Evolutionary conservation across 2,888 invertebrate species (phyloP).

Genomic region (Unio delphinus): DNA sequence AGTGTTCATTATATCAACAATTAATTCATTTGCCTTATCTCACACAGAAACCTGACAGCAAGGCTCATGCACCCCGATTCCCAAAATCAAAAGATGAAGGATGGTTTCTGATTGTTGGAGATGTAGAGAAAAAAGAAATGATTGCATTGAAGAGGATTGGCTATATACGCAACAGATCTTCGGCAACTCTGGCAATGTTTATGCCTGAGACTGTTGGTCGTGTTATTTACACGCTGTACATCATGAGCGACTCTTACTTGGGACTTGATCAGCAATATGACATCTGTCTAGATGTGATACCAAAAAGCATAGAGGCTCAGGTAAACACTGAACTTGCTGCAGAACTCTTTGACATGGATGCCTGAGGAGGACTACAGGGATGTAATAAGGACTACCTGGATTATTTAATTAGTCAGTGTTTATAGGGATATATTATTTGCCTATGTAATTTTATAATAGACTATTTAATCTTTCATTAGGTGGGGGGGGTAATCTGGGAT

Average conservation of each 20-base stretch:
- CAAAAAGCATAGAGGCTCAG: conserved; percentile 61
- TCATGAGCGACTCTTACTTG: conserved; percentile 93
- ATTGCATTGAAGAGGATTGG: conserved; percentile 85
- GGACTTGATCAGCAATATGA: conserved; percentile 93
- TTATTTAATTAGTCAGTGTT: too few relatives aligned
- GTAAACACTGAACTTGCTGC: conserved; percentile 61
- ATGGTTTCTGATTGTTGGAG: conserved; percentile 92
- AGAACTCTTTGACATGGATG: conserved; percentile 43
- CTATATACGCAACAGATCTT: conserved; percentile 42
- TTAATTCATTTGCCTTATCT: conserved; percentile 1
- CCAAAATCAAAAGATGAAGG: conserved; percentile 95
- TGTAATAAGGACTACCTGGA: too few relatives aligned
- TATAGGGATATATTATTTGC: too few relatives aligned
- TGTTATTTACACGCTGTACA: conserved; percentile 84
- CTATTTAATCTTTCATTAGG: too few relatives aligned
- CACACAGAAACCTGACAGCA: conserved; percentile 70
- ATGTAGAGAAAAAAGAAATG: conserved; percentile 80
- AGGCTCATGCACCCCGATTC: conserved; percentile 87
- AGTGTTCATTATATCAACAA: not conserved
- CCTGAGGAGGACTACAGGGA: too few relatives aligned
- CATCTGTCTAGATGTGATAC: conserved; percentile 71
- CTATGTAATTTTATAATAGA: too few relatives aligned
- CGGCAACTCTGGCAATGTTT: conserved; percentile 75
- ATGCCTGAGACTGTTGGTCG: conserved; percentile 77
- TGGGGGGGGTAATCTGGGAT: too few relatives aligned